phyloP scores from a whole-genome alignment of 2,888 invertebrate genomes.

The Hyppa rectilinea region DNA sequence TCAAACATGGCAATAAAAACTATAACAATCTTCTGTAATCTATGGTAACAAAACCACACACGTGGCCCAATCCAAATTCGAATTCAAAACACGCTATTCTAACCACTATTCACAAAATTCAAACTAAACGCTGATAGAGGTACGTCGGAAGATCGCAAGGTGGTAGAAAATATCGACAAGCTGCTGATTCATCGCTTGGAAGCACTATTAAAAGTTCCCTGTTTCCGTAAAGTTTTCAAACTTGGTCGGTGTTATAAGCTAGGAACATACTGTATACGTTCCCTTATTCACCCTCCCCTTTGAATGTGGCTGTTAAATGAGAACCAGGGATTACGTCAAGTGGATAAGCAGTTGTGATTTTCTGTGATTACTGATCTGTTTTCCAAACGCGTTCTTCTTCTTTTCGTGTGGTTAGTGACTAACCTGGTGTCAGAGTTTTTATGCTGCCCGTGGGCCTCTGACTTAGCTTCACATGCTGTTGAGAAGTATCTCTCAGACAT shows the following conservation, averaged over 20 bases:
- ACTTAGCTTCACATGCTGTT: too few relatives aligned
- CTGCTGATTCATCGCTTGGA: constrained; percentile 49
- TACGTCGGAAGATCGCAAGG: constrained; percentile 21
- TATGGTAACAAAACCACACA: too few relatives aligned
- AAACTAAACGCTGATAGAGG: constrained; percentile 18
- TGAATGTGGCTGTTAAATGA: not conserved
- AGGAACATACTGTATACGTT: constrained; percentile 4
- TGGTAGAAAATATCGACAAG: constrained; percentile 36
- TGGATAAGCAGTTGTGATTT: not conserved
- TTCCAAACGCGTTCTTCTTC: too few relatives aligned
- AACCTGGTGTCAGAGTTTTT: too few relatives aligned
- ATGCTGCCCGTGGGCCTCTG: too few relatives aligned
- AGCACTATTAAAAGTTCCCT: constrained; percentile 48
- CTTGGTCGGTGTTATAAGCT: constrained; percentile 32
- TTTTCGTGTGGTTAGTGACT: too few relatives aligned
- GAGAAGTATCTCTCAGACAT: too few relatives aligned
- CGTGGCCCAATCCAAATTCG: not conserved
- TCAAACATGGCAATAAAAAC: too few relatives aligned
- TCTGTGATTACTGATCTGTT: not conserved
- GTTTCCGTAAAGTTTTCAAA: constrained; percentile 39
- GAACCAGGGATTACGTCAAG: not conserved
- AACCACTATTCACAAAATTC: not conserved
- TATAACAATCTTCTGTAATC: too few relatives aligned
- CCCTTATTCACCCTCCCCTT: constrained; percentile 1
- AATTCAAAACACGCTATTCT: constrained; percentile 1